A percentile compares a stretch with the other conserved stretches of the same genome.
These are phyloP conservation scores for Oscheius sp. DNA, from an alignment of 2,888 invertebrate genomes.

Conservation along the genomic window DNA sequence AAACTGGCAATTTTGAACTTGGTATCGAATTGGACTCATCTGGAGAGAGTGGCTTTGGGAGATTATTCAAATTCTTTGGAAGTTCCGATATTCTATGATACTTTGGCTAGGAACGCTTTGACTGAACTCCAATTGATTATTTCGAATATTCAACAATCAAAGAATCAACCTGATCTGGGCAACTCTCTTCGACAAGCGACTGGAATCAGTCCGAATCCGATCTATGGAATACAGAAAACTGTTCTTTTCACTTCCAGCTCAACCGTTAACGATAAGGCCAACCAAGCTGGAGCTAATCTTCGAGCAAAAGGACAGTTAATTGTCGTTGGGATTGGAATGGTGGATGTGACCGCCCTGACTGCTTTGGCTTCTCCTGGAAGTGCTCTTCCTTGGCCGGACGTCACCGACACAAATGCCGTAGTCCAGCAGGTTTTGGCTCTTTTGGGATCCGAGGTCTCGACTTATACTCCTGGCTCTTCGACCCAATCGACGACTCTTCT, in stretches of 20 bases:
- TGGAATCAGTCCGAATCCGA: neutral
- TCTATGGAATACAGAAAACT: constrained; percentile 17
- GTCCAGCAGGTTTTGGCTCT: constrained; percentile 13
- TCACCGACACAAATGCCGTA: constrained; percentile 3
- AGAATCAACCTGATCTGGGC: neutral
- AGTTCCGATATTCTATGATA: neutral
- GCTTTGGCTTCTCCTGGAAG: constrained; percentile 3
- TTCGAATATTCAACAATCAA: constrained; percentile 1
- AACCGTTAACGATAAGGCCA: neutral
- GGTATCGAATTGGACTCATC: constrained; percentile 20
- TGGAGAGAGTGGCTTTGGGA: constrained; percentile 25
- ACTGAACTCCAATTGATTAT: neutral
- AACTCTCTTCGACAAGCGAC: constrained; percentile 18
- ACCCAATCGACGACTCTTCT: neutral
- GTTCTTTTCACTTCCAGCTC: constrained; percentile 19
- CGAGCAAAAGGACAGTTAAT: constrained; percentile 5
- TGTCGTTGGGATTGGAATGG: constrained; percentile 14
- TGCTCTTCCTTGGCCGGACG: constrained; percentile 16
- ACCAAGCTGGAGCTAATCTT: neutral
- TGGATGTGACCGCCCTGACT: neutral
- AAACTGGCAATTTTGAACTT: constrained; percentile 3
- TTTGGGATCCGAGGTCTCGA: too few relatives aligned
- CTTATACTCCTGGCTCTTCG: too few relatives aligned
- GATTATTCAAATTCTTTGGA: neutral
- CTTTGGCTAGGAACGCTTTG: neutral